Base-by-base conservation (phyloP, 1,140 invertebrate species). In the Adoxophyes honmai region DNA sequence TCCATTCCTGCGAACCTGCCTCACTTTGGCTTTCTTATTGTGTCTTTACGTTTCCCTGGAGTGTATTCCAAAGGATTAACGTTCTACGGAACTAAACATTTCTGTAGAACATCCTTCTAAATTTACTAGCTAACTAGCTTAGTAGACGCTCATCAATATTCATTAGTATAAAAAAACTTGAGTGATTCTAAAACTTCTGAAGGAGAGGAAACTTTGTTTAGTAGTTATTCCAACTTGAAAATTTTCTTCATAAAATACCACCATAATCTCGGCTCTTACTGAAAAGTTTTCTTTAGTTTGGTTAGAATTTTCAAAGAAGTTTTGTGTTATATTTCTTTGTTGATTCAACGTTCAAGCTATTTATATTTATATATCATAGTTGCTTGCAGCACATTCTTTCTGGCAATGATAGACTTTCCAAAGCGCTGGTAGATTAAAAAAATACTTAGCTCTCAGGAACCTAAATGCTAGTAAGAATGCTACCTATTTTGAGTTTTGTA, bases 201-300 rank as follows among this genome's bases (percentile, higher is more conserved):
- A 59, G 64, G 62, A 61, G 60, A 62, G 59, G 57, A 71, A 78
- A 74, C 67, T 78, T 75, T 35, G 59, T 36, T 54, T 37, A 60
- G 61, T 48, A 73, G 68, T 75, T 75, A 75, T 73, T 70, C 62
- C 68, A 68, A 70, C 64, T 75, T 71, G 38, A 69, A 73, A 70
- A 70, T 70, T 62, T 69, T 66, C 54, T 55, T 53, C 36, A 55
- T 56, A 59, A 59, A 39, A 57, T 55, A 51, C 34, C 55, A 59
- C 64, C 68, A 65, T 70, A 74, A 64, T 65, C 58, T 62, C 56
- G 38, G 61, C 60, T 66, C 64, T 67, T 42, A 53, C 60, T 57
- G 35, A 34, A 21, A 58, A 62, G 37, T 58, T 62, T 57, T 55
- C 52, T 28, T 6, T 28, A 28, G 21, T 28, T 28, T 28, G 6